phyloP scores from a whole-genome alignment of 2,113 vertebrate genomes.

The Stercorarius parasiticus region DNA sequence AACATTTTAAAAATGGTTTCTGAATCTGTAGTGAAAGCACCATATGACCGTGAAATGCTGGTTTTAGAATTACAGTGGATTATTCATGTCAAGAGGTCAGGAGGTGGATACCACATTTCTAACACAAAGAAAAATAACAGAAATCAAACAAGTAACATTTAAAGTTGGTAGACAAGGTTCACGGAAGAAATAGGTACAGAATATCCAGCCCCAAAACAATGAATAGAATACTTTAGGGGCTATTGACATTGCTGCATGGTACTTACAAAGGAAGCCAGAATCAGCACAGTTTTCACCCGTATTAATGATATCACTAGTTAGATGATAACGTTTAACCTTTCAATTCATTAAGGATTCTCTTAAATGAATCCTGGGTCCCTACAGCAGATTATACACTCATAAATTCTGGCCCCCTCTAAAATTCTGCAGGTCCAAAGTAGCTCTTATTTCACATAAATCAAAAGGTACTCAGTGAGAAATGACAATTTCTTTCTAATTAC shows the following conservation, averaged over 20 bases:
- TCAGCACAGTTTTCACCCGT: background rate
- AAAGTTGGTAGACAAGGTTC: background rate
- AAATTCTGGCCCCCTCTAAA: background rate
- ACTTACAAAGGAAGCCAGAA: background rate
- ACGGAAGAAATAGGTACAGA: background rate
- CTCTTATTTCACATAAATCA: background rate
- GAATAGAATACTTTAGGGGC: background rate
- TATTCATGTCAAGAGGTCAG: background rate
- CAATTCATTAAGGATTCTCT: background rate
- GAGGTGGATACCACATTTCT: background rate
- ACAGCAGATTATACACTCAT: background rate
- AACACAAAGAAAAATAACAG: background rate
- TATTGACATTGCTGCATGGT: background rate
- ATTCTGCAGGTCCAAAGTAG: background rate
- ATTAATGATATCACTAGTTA: background rate
- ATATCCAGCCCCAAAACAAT: background rate
- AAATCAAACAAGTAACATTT: background rate
- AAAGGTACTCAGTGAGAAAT: background rate
- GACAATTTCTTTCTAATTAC: background rate
- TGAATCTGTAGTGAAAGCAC: background rate
- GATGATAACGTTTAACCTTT: background rate
- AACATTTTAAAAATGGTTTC: background rate
- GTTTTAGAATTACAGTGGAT: background rate
- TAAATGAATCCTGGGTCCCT: background rate
- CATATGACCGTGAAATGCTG: background rate